These are phyloP conservation scores for Archips xylosteana DNA, from an alignment of 2,888 invertebrate genomes.

Conservation along the genomic window DNA sequence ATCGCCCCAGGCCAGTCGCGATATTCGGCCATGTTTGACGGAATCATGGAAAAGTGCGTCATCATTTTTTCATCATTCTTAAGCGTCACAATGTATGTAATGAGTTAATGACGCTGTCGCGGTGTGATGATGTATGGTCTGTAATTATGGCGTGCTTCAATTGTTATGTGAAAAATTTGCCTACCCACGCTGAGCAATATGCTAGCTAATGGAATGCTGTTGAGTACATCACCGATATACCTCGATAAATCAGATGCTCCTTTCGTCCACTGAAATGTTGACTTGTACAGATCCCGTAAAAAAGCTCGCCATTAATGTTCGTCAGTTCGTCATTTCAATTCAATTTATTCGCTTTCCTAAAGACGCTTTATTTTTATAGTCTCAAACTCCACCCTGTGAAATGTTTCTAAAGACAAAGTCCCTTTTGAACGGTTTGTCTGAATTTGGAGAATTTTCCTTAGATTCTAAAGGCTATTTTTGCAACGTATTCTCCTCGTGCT, in stretches of 20 bases:
- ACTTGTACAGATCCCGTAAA: too few relatives aligned
- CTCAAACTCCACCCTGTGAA: too few relatives aligned
- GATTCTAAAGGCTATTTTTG: neutral
- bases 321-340: too few relatives aligned
- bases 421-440: neutral
- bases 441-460: neutral
- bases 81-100: constrained; percentile 19
- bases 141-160: constrained; percentile 1
- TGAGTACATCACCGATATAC: too few relatives aligned
- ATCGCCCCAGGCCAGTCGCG: constrained; percentile 72
- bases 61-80: constrained; percentile 28
- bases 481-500: constrained; percentile 60
- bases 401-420: too few relatives aligned
- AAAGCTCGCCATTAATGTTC: too few relatives aligned
- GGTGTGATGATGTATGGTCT: constrained; percentile 32
- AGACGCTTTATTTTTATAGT: too few relatives aligned
- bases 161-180: neutral
- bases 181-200: neutral
- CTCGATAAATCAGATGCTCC: too few relatives aligned
- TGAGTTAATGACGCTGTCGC: constrained; percentile 24
- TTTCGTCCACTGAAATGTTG: too few relatives aligned
- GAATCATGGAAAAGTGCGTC: constrained; percentile 55
- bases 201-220: neutral
- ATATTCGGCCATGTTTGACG: constrained; percentile 74
- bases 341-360: too few relatives aligned